Percentiles rank a stretch among this genome's conserved stretches.
Evolutionary conservation across 2,797 vertebrate genomes (phyloP).

Genomic region (Odontamblyopus rebecca): DNA sequence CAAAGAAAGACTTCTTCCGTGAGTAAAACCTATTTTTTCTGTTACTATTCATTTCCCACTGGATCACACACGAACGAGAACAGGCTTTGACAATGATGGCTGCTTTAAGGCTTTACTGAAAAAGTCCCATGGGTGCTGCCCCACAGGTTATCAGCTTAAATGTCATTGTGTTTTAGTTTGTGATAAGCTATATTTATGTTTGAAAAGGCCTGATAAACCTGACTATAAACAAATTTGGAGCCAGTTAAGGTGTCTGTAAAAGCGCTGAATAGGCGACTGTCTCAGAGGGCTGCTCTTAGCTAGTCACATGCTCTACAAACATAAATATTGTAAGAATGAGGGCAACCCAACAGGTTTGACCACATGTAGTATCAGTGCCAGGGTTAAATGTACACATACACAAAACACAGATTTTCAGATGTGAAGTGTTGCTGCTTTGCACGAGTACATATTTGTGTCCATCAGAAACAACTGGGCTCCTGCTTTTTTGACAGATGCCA

Average conservation of each 20-base stretch:
- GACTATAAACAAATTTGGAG: constrained; percentile 5
- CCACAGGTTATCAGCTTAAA: constrained; percentile 12
- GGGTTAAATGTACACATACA: constrained; percentile 20
- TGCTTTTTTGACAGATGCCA: background rate
- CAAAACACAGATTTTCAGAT: background rate
- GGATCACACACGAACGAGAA: constrained; percentile 30
- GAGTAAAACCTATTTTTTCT: constrained; percentile 78
- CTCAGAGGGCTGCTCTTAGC: constrained; percentile 4
- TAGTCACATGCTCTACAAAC: constrained; percentile 10
- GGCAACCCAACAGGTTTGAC: constrained; percentile 65
- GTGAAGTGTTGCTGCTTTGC: background rate
- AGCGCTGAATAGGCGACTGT: constrained; percentile 3
- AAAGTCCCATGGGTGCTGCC: constrained; percentile 40
- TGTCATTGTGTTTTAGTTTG: constrained; percentile 4
- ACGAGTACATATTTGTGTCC: background rate
- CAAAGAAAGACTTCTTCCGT: constrained; percentile 99
- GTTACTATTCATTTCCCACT: constrained; percentile 45
- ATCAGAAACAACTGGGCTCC: background rate
- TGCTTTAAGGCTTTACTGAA: constrained; percentile 47
- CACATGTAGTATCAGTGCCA: constrained; percentile 46
- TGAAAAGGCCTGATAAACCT: background rate
- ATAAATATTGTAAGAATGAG: constrained; percentile 7
- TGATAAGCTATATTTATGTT: constrained; percentile 5
- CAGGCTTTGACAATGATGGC: constrained; percentile 41
- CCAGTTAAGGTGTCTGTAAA: constrained; percentile 13